phyloP scores from a whole-genome alignment of 1,140 invertebrate species.

The Papilio polytes region DNA sequence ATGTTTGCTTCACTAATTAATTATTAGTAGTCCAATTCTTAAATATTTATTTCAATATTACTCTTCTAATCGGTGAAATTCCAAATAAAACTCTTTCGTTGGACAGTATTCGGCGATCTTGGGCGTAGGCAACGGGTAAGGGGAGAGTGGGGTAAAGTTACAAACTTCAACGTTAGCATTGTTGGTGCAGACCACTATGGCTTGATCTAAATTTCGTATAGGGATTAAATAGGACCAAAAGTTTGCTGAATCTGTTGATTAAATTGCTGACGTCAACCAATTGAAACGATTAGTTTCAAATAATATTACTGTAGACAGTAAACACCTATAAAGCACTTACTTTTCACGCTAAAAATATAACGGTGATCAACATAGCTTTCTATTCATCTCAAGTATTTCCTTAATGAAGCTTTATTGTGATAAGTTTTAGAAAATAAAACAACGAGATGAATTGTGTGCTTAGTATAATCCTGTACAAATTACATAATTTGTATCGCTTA shows the following conservation, averaged over 20 bases:
- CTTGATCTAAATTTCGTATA: conserved; percentile 63
- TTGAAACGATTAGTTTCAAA: conserved; percentile 18
- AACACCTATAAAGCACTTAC: neutral
- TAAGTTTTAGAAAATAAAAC: neutral
- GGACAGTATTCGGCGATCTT: neutral
- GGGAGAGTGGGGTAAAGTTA: conserved; percentile 58
- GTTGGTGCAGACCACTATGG: conserved; percentile 64
- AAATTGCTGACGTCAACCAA: conserved; percentile 58
- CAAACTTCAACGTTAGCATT: conserved; percentile 74
- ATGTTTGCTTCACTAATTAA: too few relatives aligned
- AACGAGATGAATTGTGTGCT: conserved; percentile 5
- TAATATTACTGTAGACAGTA: neutral
- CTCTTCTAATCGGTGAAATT: neutral
- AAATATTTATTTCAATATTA: too few relatives aligned
- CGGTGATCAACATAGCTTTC: neutral
- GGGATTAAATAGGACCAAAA: conserved; percentile 72
- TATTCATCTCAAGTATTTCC: neutral
- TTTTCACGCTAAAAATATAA: neutral
- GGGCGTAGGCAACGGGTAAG: conserved; percentile 43
- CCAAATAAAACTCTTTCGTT: neutral
- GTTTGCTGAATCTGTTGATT: conserved; percentile 62
- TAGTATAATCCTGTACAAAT: conserved; percentile 14
- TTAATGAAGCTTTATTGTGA: neutral
- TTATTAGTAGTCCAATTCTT: too few relatives aligned
- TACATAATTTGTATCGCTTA: neutral